These are phyloP conservation scores for Coleophora flavipennella DNA, from an alignment of 2,888 invertebrate species.

Conservation along the genomic window DNA sequence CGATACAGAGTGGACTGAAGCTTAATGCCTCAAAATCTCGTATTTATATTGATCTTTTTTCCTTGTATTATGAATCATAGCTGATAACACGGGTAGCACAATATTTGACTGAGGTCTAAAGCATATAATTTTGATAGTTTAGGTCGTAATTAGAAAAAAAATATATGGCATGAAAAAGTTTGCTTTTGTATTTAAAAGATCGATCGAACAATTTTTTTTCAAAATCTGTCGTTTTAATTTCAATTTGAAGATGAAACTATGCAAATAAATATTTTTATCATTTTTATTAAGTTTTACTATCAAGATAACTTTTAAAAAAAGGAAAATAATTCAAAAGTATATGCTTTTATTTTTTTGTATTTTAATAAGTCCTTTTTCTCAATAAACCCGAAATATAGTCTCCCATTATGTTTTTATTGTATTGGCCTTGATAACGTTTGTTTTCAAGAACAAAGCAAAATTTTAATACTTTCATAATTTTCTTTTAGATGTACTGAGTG, in stretches of 20 bases:
- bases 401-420: conserved; percentile 1
- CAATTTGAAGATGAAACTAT: background rate
- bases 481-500: too few relatives aligned
- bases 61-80: background rate
- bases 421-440: background rate
- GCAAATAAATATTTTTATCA: background rate
- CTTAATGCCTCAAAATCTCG: background rate
- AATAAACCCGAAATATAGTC: background rate
- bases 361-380: too few relatives aligned
- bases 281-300: background rate
- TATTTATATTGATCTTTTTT: background rate
- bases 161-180: background rate
- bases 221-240: background rate
- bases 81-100: background rate
- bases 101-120: background rate
- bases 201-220: background rate
- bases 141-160: background rate
- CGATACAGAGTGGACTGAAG: background rate
- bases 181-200: too few relatives aligned
- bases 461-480: too few relatives aligned
- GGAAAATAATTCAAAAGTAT: too few relatives aligned
- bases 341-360: too few relatives aligned
- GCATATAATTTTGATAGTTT: background rate
- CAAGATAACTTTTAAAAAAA: too few relatives aligned
- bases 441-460: too few relatives aligned